Base-by-base conservation (phyloP, 2,113 vertebrate species). In the Centropus unirufus region DNA sequence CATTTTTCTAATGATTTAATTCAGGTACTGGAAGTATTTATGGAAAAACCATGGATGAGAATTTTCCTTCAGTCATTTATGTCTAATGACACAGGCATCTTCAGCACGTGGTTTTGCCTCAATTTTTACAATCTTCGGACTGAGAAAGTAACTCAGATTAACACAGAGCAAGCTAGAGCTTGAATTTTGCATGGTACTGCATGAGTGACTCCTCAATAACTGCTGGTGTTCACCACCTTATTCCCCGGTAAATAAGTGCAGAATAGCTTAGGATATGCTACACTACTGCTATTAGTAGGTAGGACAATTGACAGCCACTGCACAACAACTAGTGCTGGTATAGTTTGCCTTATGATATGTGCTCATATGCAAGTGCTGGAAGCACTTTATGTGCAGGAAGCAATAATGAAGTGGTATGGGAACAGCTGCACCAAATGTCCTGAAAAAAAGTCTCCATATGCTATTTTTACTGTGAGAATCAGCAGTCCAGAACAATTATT, bases 401-500 rank as follows among this genome's bases (percentile, higher is more conserved):
- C 61, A 87, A 75, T 81, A 95, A 84, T 39, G 87, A 83, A 86
- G 40, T 16, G 9, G n/a, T 54, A 81, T 39, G 46, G 52, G 14
- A 89, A 83, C 90, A 94, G 88, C 79, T 83, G 76, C 79, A 90
- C n/a, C 40, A 75, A 54, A 87, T 78, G 76, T 94, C 66, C 44
- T 79, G 66, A 52, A 93, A 79, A 90, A 58, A 87, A n/a, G 32
- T 47, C 91, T 92, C 89, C 77, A 64, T 75, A 79, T 84, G 87
- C 83, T 93, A 81, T 92, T 92, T 94, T 95, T 76, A 89, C 49
- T 72, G 39, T 49, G 57, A 93, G 39, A 87, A 78, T 64, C 58
- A 67, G 68, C 62, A 93, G 68, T 93, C 86, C 92, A 95, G 69
- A 92, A 84, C 86, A 87, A 78, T 90, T 75, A 87, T n/a, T 92